A percentile compares a stretch with the other conserved stretches of the same genome.
phyloP scores from a whole-genome alignment of 2,113 vertebrate species.

The Megalops atlanticus region DNA sequence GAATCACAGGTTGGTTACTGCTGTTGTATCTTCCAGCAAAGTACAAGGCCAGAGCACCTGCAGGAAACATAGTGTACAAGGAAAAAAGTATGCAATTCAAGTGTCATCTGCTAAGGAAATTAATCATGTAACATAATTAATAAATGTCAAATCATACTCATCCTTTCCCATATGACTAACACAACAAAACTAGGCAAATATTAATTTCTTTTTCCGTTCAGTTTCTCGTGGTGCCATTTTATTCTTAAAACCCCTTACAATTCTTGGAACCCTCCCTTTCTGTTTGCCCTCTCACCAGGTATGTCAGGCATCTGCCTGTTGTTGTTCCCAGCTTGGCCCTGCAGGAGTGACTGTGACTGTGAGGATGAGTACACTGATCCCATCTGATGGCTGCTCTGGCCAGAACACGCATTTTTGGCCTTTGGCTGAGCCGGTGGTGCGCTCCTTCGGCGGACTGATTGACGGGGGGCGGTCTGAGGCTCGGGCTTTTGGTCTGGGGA shows the following conservation, averaged over 20 bases:
- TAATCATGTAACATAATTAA: too few species aligned
- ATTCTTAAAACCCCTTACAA: neutral
- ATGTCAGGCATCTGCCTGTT: constrained; percentile 61
- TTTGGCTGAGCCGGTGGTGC: constrained; percentile 53
- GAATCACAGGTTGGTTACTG: neutral
- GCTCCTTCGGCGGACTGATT: constrained; percentile 64
- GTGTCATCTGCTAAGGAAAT: too few species aligned
- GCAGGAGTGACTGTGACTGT: constrained; percentile 62
- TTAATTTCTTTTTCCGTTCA: neutral
- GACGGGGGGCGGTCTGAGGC: constrained; percentile 57
- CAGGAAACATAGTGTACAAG: neutral
- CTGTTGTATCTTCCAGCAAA: neutral
- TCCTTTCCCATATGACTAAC: too few species aligned
- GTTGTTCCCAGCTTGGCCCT: constrained; percentile 53
- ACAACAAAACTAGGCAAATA: too few species aligned
- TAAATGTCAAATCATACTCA: too few species aligned
- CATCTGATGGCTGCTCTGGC: constrained; percentile 60
- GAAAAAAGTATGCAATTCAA: too few species aligned
- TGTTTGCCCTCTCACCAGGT: constrained; percentile 56
- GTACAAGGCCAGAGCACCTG: neutral
- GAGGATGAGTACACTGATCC: constrained; percentile 63
- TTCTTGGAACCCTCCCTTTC: neutral
- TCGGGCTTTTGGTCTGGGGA: constrained; percentile 32
- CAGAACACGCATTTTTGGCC: constrained; percentile 54
- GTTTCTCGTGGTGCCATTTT: neutral